Evolutionary conservation across 2,888 invertebrate genomes (phyloP).

Genomic region (Aphodius sticticus): DNA sequence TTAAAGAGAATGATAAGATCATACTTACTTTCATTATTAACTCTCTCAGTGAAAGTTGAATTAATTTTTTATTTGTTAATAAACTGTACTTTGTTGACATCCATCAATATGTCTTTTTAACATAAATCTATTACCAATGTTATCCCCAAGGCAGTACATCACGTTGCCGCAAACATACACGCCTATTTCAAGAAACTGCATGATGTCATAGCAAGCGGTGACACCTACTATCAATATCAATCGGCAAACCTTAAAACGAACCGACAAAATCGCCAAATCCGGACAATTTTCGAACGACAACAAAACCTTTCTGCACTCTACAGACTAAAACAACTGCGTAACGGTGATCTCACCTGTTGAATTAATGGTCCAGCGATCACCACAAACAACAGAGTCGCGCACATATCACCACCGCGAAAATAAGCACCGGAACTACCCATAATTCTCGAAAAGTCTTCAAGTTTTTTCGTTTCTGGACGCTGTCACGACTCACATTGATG

Average conservation of each 20-base stretch:
- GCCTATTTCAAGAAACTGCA: not conserved
- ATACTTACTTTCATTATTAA: not conserved
- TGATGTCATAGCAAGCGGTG: not conserved
- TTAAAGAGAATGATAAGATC: not conserved
- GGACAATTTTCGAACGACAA: not conserved
- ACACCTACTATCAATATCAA: not conserved
- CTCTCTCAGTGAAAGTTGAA: too few species aligned
- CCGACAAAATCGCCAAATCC: not conserved
- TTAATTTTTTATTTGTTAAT: too few species aligned
- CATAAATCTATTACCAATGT: not conserved
- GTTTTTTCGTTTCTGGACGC: constrained; percentile 30
- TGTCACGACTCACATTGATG: constrained; percentile 12
- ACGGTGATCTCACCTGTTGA: constrained; percentile 35
- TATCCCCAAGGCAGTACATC: not conserved
- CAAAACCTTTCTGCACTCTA: not conserved
- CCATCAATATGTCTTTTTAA: not conserved
- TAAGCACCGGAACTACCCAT: constrained; percentile 26
- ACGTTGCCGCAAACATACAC: not conserved
- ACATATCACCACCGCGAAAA: constrained; percentile 25
- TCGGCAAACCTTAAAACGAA: not conserved
- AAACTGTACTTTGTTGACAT: not conserved
- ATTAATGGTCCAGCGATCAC: constrained; percentile 26
- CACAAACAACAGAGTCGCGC: constrained; percentile 30
- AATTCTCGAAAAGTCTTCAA: constrained; percentile 29
- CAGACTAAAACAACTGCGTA: constrained; percentile 14